Conservation (phyloP, 2,113 vertebrate species). For the Glareola pratincola region DNA sequence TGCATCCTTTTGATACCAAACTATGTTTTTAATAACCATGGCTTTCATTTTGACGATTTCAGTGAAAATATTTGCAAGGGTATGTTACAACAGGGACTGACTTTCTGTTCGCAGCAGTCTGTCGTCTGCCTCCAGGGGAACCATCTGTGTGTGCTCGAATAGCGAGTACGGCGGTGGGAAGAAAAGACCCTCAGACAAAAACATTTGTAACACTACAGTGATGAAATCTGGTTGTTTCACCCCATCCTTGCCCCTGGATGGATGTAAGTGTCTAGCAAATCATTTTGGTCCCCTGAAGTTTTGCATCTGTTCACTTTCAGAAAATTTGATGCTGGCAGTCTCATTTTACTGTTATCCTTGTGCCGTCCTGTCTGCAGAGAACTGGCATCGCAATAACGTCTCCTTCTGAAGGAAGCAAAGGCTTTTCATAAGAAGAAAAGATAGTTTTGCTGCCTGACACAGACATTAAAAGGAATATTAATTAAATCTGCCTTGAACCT, state of each 20-base stretch:
- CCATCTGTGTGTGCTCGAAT: no score
- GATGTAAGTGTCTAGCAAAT: background rate
- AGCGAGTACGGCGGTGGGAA: no score
- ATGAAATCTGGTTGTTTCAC: background rate
- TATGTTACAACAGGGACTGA: background rate
- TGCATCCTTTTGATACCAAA: background rate
- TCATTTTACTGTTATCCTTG: background rate
- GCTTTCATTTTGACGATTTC: background rate
- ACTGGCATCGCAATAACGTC: background rate
- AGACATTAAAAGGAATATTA: background rate
- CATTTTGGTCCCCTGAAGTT: background rate
- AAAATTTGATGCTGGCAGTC: no score
- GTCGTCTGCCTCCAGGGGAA: background rate
- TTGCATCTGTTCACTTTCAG: background rate
- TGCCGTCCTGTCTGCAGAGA: no score
- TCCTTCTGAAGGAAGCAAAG: background rate
- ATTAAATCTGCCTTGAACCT: background rate
- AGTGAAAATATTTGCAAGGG: background rate
- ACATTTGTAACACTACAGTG: background rate
- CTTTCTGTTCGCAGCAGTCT: background rate
- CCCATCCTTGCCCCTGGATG: background rate
- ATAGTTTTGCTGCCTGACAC: background rate
- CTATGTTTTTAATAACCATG: background rate
- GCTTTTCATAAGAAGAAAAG: background rate
- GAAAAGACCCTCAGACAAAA: background rate